Evolutionary conservation across 1,140 invertebrate species (phyloP).

Genomic region (silkworm (Bombyx mori)): ASM3026992v2 NC_085116.1:9414501-9415000

Average conservation of each 20-base stretch:
- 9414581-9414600: slow-evolving; percentile 96
- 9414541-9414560: slow-evolving; percentile 88
- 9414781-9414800: too few relatives aligned
- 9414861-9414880: too few relatives aligned
- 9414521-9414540: slow-evolving; percentile 68
- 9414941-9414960: too few relatives aligned
- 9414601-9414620: slow-evolving; percentile 92
- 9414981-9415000: too few relatives aligned
- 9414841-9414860: too few relatives aligned
- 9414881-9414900: too few relatives aligned
- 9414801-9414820: too few relatives aligned
- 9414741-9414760: slow-evolving; percentile 89
- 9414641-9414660: slow-evolving; percentile 74
- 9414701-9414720: slow-evolving; percentile 85
- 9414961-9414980: too few relatives aligned
- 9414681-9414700: slow-evolving; percentile 86
- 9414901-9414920: too few relatives aligned
- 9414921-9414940: too few relatives aligned
- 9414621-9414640: slow-evolving; percentile 77
- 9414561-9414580: slow-evolving; percentile 94
- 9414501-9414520: neutral
- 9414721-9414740: slow-evolving; percentile 91
- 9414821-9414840: too few relatives aligned
- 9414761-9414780: slow-evolving; percentile 88
- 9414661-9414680: slow-evolving; percentile 78